phyloP scores from a whole-genome alignment of 2,113 vertebrate genomes.

The Elephantulus edwardii region DNA sequence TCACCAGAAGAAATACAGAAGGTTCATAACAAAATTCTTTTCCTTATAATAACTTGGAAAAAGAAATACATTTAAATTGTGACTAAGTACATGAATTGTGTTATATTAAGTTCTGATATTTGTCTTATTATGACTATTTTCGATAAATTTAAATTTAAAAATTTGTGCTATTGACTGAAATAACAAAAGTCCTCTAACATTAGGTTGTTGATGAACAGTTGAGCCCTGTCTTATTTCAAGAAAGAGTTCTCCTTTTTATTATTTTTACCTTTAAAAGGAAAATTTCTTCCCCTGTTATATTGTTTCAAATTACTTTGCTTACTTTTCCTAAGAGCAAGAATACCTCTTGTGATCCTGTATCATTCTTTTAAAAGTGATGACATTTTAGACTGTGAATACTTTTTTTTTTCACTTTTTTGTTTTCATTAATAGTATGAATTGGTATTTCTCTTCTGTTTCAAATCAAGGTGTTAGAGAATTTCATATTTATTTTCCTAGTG shows the following conservation, averaged over 20 bases:
- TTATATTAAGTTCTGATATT: background rate
- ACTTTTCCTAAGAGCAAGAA: too few species aligned
- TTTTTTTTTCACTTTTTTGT: background rate
- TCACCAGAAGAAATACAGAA: background rate
- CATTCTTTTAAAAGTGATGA: background rate
- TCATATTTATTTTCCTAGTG: background rate
- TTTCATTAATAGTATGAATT: background rate
- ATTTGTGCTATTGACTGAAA: background rate
- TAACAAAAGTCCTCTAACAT: background rate
- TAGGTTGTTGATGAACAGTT: background rate
- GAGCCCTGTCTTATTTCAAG: rapidly evolving
- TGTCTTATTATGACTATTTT: background rate
- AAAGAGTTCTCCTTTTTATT: background rate
- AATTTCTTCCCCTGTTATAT: background rate
- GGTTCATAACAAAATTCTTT: background rate
- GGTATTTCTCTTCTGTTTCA: background rate
- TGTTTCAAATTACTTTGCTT: too few species aligned
- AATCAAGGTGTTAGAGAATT: background rate
- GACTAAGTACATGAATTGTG: background rate
- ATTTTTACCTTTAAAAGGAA: background rate
- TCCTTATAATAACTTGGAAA: background rate
- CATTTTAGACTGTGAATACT: background rate
- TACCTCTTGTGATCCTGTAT: background rate
- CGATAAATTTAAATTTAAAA: background rate
- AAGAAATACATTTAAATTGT: background rate